Conservation (phyloP, 2,113 vertebrate species). For the Toxotes chatareus region DNA sequence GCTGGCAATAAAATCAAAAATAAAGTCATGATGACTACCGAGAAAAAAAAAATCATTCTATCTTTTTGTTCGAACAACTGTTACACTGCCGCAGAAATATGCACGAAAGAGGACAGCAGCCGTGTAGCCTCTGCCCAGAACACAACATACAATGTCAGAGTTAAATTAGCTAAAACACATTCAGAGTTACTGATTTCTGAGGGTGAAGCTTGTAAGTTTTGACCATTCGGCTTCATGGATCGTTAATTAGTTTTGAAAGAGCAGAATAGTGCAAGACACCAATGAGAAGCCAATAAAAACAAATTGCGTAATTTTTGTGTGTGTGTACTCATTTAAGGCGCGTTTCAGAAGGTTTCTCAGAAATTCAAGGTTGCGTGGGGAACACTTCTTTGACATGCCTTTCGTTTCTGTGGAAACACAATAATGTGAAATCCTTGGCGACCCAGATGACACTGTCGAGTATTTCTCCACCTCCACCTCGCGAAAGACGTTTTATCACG, state of each 20-base stretch:
- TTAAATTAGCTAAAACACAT: background rate
- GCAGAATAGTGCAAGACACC: background rate
- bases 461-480: too few relatives aligned
- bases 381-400: too few relatives aligned
- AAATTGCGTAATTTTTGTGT: background rate
- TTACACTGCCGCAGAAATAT: background rate
- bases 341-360: too few relatives aligned
- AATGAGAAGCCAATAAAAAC: background rate
- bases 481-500: too few relatives aligned
- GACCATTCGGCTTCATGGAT: background rate
- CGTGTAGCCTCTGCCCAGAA: background rate
- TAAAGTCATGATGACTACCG: slow-evolving; percentile 10
- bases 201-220: background rate
- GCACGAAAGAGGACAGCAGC: background rate
- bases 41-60: slow-evolving; percentile 4
- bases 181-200: background rate
- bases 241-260: background rate
- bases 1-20: too few relatives aligned
- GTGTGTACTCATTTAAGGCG: too few relatives aligned
- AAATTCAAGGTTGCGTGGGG: too few relatives aligned
- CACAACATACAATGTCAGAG: background rate
- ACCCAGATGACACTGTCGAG: too few relatives aligned
- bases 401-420: too few relatives aligned
- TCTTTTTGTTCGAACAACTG: background rate
- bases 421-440: too few relatives aligned